Base-by-base conservation (phyloP, 1,140 invertebrate genomes). In the Euborellia annulipes region DNA sequence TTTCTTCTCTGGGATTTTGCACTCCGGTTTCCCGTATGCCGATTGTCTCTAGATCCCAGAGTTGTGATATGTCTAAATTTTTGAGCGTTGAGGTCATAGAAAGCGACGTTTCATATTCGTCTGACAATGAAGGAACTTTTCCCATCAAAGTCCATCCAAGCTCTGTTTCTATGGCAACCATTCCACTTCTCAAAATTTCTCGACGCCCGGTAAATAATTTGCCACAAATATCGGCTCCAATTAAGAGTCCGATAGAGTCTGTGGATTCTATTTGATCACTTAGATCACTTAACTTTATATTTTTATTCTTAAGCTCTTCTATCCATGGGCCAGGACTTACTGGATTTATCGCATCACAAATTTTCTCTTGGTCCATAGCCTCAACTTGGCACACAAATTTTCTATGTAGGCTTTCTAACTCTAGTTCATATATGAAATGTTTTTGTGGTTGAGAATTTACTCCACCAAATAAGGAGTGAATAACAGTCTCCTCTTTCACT, bases 31-130 rank as follows among this genome's bases (percentile, higher is more conserved):
- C 59, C 7, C 6, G 36, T 32, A 65, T 63, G 20, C 61, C 62
- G 4, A 65, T 20, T 17, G 52, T 50, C 40, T 65, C 62, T 19
- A 66, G 46, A 11, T 34, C 27, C 59, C 63, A 66, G 9, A 66
- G 53, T 20, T 63, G 52, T 0, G 49, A 45, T 17, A 62, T 43
- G 9, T 50, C 32, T 1, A 47, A 44, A 4, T 50, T 36, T 7
- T 21, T 42, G 1, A 46, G 18, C 47, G 57, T 50, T 2, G 50
- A 49, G 11, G 48, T 46, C 3, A 49, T 46, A 6, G 41, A 41
- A 18, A 46, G 14, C 2, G 48, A 42, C 52, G 22, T 27, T 32
- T 50, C 54, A 53, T 53, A 53, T 60, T 8, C 11, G 8, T 16
- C 11, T 6, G 43, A 44, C 21, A 47, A 27, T 21, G 36, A 17